These are phyloP conservation scores for Gobiocypris rarus DNA, from an alignment of 2,113 vertebrate species.

Conservation along the genomic window DNA sequence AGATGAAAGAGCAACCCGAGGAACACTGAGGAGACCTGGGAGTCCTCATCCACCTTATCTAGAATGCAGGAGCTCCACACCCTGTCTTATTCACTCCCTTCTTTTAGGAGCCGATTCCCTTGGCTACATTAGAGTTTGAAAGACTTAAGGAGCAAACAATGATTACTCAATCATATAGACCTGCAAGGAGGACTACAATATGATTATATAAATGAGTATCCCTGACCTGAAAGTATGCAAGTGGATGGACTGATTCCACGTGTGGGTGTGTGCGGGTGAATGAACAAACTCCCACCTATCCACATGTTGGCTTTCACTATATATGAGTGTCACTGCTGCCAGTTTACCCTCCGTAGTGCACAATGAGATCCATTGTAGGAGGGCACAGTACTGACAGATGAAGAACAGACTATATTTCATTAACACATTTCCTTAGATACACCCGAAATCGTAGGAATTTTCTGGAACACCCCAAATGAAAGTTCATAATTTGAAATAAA, in stretches of 20 bases:
- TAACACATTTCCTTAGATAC: neutral
- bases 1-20: constrained; percentile 71
- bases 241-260: neutral
- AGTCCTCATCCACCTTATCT: constrained; percentile 74
- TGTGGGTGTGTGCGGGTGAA: constrained; percentile 41
- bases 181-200: neutral
- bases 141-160: constrained; percentile 7
- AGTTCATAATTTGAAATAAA: neutral
- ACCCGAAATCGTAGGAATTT: neutral
- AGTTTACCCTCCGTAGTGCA: neutral
- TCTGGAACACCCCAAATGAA: constrained; percentile 3
- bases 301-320: constrained; percentile 12
- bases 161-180: neutral
- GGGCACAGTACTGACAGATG: neutral
- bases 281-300: constrained; percentile 43
- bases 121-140: neutral
- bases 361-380: constrained; percentile 38
- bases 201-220: neutral
- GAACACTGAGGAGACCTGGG: constrained; percentile 62
- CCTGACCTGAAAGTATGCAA: neutral
- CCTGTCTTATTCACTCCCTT: constrained; percentile 9
- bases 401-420: neutral
- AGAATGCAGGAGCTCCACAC: constrained; percentile 14
- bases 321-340: neutral
- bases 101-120: neutral